Base-by-base conservation (phyloP, 1,140 invertebrate genomes). In the Drosophila pectinifera region DNA sequence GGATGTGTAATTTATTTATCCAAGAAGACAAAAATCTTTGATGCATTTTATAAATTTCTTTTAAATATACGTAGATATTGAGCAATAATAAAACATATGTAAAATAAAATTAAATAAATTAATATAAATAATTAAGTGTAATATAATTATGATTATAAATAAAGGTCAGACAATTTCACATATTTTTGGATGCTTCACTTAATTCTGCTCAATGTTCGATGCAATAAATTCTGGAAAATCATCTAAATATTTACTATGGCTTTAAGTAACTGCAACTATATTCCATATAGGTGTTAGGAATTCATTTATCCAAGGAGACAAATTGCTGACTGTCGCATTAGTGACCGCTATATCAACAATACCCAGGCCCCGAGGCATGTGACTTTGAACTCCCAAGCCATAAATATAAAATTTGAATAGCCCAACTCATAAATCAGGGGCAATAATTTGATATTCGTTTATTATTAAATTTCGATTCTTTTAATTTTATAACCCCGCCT, bases 401-500 rank as follows among this genome's bases (percentile, higher is more conserved):
- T 83, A 75, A 75, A 83, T 83, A 65, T 61, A 11, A 49, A 39
- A 57, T 75, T 49, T 57, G 55, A 62, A 74, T 73, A 20, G 39
- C 26, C 61, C 38, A 48, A 16, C 38, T 10, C 51, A 75, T 83
- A 84, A 79, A 83, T 83, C 80, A 83, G 41, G 41, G 41, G 48
- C n/a, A 51, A 28, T 57, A 78, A 78, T 82, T 77, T 56, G 45
- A 61, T 48, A 53, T 54, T 43, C 10, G 57, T 57, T 69, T 61
- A 64, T 72, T 76, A 75, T 64, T 74, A 36, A 36, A 43, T 68
- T 43, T 49, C 11, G 28, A 28, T 63, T 58, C 45, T 59, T 70
- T 48, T 62, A 62, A 22, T 64, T 56, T 51, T 43, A 38, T 64
- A 51, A 43, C 31, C 14, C 18, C 24, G 16, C 24, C 13, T 41